Percentiles rank a stretch among this genome's conserved stretches.
Evolutionary conservation across 2,888 invertebrate species (phyloP).

Genomic region (Scaptomyza reducta): DNA sequence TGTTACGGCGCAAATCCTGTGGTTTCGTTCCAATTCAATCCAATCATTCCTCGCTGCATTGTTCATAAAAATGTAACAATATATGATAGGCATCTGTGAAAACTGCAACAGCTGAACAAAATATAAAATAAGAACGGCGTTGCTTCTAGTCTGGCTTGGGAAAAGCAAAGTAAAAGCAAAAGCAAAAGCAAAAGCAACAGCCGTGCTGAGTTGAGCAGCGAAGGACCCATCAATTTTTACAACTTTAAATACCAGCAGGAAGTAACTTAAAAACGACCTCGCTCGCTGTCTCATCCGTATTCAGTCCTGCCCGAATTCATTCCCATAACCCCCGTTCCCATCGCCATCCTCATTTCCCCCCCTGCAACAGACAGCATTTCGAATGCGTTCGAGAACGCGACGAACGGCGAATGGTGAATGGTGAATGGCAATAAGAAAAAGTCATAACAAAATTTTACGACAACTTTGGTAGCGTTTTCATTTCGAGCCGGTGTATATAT

Average conservation of each 20-base stretch:
- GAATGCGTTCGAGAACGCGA: constrained; percentile 60
- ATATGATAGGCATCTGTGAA: constrained; percentile 6
- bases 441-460: constrained; percentile 82
- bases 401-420: constrained; percentile 22
- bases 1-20: background rate
- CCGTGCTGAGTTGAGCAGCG: constrained; percentile 13
- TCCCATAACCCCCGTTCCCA: background rate
- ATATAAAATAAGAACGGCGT: constrained; percentile 2
- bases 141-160: constrained; percentile 3
- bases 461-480: constrained; percentile 77
- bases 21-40: background rate
- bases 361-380: constrained; percentile 51
- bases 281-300: constrained; percentile 8
- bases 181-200: background rate
- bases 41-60: background rate
- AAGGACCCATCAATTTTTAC: constrained; percentile 72
- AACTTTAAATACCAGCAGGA: constrained; percentile 78
- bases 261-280: constrained; percentile 64
- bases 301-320: constrained; percentile 14
- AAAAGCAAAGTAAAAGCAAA: background rate
- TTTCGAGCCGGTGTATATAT: constrained; percentile 45
- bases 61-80: background rate
- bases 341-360: background rate
- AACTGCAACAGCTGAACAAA: constrained; percentile 31
- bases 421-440: constrained; percentile 75